phyloP scores from a whole-genome alignment of 2,113 vertebrate genomes.

The Hucho hucho region DNA sequence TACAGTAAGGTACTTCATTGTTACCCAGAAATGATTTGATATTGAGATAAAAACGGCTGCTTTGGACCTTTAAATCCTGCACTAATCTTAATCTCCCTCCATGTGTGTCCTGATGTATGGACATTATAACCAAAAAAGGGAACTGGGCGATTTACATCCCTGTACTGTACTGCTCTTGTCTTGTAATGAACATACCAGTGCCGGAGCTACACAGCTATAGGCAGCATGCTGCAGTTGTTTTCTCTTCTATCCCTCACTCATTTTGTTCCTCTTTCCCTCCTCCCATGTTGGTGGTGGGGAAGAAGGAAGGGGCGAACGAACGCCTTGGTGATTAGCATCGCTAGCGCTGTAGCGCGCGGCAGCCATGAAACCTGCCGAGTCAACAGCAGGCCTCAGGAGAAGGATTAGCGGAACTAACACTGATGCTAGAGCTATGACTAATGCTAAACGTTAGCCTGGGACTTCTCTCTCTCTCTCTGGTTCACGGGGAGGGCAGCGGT shows the following conservation, averaged over 20 bases:
- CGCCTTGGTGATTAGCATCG: slow-evolving; percentile 54
- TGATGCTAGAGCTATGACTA: slow-evolving; percentile 22
- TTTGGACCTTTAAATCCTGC: not conserved
- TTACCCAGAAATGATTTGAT: no score
- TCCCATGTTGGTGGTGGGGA: not conserved
- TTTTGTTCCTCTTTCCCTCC: not conserved
- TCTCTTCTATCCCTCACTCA: slow-evolving; percentile 21
- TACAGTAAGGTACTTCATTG: no score
- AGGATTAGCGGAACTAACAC: slow-evolving; percentile 54
- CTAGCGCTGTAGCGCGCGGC: slow-evolving; percentile 16
- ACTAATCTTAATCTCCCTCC: slow-evolving; percentile 56
- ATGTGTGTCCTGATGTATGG: slow-evolving; percentile 68
- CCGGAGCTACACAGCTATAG: not conserved
- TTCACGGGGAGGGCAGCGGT: slow-evolving; percentile 72
- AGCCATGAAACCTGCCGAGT: slow-evolving; percentile 52
- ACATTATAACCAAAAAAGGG: slow-evolving; percentile 74
- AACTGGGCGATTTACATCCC: slow-evolving; percentile 72
- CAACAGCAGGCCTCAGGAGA: slow-evolving; percentile 42
- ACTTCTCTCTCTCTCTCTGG: slow-evolving; percentile 65
- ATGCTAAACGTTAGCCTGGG: slow-evolving; percentile 36
- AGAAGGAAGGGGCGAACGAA: slow-evolving; percentile 17
- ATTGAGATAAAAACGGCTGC: no score
- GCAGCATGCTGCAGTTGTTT: slow-evolving; percentile 4
- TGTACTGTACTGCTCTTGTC: slow-evolving; percentile 37
- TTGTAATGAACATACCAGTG: slow-evolving; percentile 64